Evolutionary conservation across 2,888 invertebrate genomes (phyloP).

Genomic region (Coenonympha arcania): DNA sequence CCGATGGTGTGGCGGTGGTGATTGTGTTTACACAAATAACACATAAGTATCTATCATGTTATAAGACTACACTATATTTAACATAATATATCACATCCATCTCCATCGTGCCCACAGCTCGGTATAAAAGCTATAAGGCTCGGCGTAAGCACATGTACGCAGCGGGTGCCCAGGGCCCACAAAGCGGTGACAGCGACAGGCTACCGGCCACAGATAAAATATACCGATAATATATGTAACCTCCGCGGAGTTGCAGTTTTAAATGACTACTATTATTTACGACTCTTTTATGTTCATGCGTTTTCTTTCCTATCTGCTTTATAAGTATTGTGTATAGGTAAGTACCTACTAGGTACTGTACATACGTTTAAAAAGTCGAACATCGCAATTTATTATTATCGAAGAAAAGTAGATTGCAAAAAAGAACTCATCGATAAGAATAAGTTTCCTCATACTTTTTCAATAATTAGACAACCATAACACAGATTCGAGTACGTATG

Average conservation of each 20-base stretch:
- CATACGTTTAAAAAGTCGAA: neutral
- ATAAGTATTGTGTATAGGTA: no score
- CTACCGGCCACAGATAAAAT: constrained; percentile 31
- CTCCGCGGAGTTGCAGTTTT: constrained; percentile 16
- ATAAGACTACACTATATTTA: neutral
- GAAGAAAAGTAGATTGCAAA: no score
- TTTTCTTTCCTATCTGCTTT: neutral
- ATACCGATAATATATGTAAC: constrained; percentile 24
- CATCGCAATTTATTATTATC: no score
- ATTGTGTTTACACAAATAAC: neutral
- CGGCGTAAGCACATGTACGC: constrained; percentile 17
- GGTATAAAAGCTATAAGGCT: constrained; percentile 11
- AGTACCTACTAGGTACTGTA: neutral
- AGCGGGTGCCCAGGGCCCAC: constrained; percentile 48
- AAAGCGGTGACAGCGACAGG: constrained; percentile 38
- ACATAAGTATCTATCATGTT: neutral
- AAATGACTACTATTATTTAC: constrained; percentile 17
- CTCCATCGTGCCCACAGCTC: neutral
- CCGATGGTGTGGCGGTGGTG: neutral
- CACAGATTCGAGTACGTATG: no score
- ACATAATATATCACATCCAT: constrained; percentile 3
- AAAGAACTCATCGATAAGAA: no score
- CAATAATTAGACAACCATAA: no score
- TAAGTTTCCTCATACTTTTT: no score
- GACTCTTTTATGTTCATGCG: neutral